These are phyloP conservation scores for Acanthopleura granulata DNA, from an alignment of 2,888 invertebrate species.

Conservation along the genomic window DNA sequence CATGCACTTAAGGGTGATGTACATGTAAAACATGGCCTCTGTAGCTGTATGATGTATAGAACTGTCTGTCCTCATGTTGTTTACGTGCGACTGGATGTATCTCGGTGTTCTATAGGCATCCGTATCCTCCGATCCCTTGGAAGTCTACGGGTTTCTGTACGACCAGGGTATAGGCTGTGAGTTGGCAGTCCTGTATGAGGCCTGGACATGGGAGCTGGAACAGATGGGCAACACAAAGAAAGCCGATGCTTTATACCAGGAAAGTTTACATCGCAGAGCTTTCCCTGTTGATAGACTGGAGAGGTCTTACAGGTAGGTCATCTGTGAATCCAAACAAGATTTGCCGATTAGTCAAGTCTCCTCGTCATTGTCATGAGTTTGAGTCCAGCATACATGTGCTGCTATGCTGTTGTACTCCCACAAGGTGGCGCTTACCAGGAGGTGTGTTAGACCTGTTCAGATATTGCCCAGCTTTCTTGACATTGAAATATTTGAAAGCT, in stretches of 20 bases:
- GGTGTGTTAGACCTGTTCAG: too few relatives aligned
- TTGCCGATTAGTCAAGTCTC: not conserved
- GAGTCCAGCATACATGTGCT: too few relatives aligned
- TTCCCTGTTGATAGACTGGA: slow-evolving; percentile 81
- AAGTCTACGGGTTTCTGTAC: slow-evolving; percentile 83
- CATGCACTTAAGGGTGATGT: too few relatives aligned
- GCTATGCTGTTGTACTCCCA: too few relatives aligned
- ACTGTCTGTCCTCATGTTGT: too few relatives aligned
- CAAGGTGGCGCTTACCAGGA: too few relatives aligned
- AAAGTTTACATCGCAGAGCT: slow-evolving; percentile 83
- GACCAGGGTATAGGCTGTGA: slow-evolving; percentile 84
- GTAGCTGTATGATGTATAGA: too few relatives aligned
- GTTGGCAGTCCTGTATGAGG: slow-evolving; percentile 87
- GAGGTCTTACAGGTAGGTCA: slow-evolving; percentile 55
- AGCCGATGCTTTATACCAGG: slow-evolving; percentile 85
- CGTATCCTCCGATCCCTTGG: slow-evolving; percentile 69
- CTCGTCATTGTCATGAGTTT: not conserved
- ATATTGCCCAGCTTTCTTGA: too few relatives aligned
- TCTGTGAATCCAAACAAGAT: too few relatives aligned
- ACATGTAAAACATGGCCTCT: too few relatives aligned
- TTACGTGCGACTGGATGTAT: too few relatives aligned
- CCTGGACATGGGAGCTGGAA: slow-evolving; percentile 92
- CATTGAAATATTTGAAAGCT: too few relatives aligned
- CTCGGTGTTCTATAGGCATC: slow-evolving; percentile 49
- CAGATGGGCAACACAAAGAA: slow-evolving; percentile 83